Evolutionary conservation across 2,888 invertebrate genomes (phyloP).

Genomic region (Kryphioiulus occultus): DNA sequence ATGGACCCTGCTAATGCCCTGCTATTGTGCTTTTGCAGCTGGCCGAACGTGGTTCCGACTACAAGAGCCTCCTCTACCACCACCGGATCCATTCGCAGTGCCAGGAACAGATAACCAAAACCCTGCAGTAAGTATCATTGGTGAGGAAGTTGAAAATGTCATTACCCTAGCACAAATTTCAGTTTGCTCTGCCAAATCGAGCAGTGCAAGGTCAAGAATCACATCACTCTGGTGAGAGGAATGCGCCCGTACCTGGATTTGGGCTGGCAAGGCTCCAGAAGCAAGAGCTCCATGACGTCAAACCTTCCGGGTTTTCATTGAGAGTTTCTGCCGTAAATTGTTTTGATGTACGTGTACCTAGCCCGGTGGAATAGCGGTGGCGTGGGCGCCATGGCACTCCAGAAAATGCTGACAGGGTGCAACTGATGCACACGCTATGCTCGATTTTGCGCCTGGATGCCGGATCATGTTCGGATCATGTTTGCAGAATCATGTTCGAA

Average conservation of each 20-base stretch:
- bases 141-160: background rate
- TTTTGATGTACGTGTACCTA: background rate
- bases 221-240: conserved; percentile 2
- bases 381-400: background rate
- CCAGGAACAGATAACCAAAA: conserved; percentile 56
- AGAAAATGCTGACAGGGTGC: background rate
- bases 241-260: background rate
- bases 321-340: background rate
- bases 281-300: conserved; percentile 6
- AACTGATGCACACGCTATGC: background rate
- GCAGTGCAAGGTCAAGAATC: conserved; percentile 17
- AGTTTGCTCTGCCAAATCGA: background rate
- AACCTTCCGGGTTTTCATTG: background rate
- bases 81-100: conserved; percentile 80
- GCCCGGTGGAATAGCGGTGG: background rate
- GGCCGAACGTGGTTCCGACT: conserved; percentile 83
- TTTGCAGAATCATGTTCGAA: no score
- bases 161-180: background rate
- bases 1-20: no score
- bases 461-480: no score
- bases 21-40: conserved; percentile 64
- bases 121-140: conserved; percentile 54
- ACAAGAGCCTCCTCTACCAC: conserved; percentile 76
- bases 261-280: background rate
- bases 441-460: background rate